Percentiles rank a stretch among this genome's conserved stretches.
These are phyloP conservation scores for Glaucopsyche alexis DNA, from an alignment of 2,888 invertebrate genomes.

Conservation along the genomic window DNA sequence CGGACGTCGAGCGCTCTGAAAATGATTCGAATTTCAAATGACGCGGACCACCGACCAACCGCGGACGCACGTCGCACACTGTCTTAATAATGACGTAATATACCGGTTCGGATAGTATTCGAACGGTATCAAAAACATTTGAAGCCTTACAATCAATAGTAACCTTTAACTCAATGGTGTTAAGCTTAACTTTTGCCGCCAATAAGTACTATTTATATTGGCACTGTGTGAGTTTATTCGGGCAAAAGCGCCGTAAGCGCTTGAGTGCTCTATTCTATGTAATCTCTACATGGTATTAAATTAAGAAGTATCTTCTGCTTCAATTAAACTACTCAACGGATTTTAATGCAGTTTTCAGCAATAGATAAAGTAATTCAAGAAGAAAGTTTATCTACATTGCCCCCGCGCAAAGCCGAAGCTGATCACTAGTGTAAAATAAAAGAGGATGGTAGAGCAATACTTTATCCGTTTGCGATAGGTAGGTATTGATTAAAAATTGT, in stretches of 20 bases:
- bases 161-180: neutral
- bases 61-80: constrained; percentile 39
- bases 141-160: neutral
- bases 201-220: neutral
- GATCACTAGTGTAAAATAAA: too few species aligned
- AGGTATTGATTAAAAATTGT: too few species aligned
- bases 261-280: neutral
- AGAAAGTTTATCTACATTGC: too few species aligned
- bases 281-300: neutral
- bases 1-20: constrained; percentile 34
- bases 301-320: too few species aligned
- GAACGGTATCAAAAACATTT: constrained; percentile 31
- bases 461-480: too few species aligned
- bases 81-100: constrained; percentile 45
- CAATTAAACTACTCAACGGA: too few species aligned
- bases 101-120: constrained; percentile 44
- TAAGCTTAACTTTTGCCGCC: neutral
- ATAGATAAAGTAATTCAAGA: too few species aligned
- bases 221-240: neutral
- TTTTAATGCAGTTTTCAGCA: too few species aligned
- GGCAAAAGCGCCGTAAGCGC: neutral
- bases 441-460: too few species aligned
- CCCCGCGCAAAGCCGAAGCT: too few species aligned
- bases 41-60: too few species aligned
- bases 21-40: constrained; percentile 48